Conservation (phyloP, 2,797 vertebrate genomes). For the Diplodus puntazzo region DNA sequence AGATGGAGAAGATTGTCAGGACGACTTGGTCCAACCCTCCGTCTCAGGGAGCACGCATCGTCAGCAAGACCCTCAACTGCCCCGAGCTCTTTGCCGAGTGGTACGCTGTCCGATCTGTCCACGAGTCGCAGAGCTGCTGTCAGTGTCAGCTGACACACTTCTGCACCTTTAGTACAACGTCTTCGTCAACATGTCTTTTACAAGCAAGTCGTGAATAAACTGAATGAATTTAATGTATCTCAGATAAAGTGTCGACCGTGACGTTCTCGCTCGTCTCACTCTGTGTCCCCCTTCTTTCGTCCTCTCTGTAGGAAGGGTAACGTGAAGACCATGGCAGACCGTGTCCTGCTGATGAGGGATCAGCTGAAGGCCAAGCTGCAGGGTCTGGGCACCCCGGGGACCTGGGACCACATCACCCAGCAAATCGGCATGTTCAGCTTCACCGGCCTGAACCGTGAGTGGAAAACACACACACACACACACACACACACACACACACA, state of each 20-base stretch:
- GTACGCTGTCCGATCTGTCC: slow-evolving; percentile 71
- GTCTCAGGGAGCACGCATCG: slow-evolving; percentile 93
- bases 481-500: too few relatives aligned
- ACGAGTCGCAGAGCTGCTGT: background rate
- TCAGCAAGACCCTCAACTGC: slow-evolving; percentile 90
- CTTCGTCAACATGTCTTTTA: too few relatives aligned
- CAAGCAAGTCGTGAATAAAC: too few relatives aligned
- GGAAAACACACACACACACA: too few relatives aligned
- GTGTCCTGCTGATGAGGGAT: slow-evolving; percentile 93
- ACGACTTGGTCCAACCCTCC: slow-evolving; percentile 98
- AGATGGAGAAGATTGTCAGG: slow-evolving; percentile 98
- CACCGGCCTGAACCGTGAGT: slow-evolving; percentile 96
- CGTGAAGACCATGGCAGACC: slow-evolving; percentile 97
- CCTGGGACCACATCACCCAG: slow-evolving; percentile 97
- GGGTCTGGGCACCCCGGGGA: slow-evolving; percentile 92
- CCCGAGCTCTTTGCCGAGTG: slow-evolving; percentile 94
- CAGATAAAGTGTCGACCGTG: too few relatives aligned
- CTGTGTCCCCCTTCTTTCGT: accelerated
- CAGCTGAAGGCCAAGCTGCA: slow-evolving; percentile 91
- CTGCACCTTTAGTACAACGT: background rate
- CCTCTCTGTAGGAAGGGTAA: slow-evolving; percentile 89
- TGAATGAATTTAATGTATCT: too few relatives aligned
- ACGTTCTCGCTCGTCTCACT: too few relatives aligned
- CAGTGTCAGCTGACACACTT: background rate
- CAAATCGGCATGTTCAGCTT: slow-evolving; percentile 99